Conservation (phyloP, 2,888 invertebrate genomes). For the Sialis fuliginosa region DNA sequence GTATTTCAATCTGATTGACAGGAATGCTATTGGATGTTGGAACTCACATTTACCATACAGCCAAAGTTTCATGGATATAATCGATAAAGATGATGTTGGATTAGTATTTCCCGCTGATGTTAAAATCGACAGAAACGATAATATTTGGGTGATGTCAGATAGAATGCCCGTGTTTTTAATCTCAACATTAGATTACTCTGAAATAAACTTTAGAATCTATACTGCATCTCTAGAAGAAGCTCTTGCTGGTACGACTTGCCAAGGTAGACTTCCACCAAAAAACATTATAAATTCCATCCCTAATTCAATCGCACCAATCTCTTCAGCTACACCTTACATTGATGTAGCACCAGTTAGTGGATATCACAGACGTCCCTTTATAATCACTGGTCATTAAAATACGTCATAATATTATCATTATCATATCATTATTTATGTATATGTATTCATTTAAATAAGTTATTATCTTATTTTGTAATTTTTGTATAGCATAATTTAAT, state of each 20-base stretch:
- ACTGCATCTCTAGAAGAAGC: conserved; percentile 48
- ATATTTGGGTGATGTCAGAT: conserved; percentile 69
- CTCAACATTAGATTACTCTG: conserved; percentile 48
- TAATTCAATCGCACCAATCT: too few species aligned
- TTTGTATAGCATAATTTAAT: too few species aligned
- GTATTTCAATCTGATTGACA: conserved; percentile 61
- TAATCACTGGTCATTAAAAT: too few species aligned
- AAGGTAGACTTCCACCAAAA: not conserved
- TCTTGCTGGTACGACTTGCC: conserved; percentile 55
- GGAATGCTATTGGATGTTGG: conserved; percentile 74
- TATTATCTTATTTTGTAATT: too few species aligned
- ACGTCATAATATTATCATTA: too few species aligned
- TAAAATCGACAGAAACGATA: conserved; percentile 50
- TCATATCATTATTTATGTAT: too few species aligned
- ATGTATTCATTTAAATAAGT: too few species aligned
- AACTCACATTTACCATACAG: conserved; percentile 45
- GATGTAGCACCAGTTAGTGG: too few species aligned
- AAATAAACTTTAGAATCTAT: conserved; percentile 61
- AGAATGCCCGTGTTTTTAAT: conserved; percentile 64
- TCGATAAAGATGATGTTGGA: conserved; percentile 56
- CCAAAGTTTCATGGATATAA: conserved; percentile 46
- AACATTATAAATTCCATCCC: not conserved
- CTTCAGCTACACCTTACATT: too few species aligned
- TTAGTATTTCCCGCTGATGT: conserved; percentile 66
- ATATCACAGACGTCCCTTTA: too few species aligned